These are phyloP conservation scores for Drosophila nr. fundita DNA, from an alignment of 2,888 invertebrate genomes.

Conservation along the genomic window DNA sequence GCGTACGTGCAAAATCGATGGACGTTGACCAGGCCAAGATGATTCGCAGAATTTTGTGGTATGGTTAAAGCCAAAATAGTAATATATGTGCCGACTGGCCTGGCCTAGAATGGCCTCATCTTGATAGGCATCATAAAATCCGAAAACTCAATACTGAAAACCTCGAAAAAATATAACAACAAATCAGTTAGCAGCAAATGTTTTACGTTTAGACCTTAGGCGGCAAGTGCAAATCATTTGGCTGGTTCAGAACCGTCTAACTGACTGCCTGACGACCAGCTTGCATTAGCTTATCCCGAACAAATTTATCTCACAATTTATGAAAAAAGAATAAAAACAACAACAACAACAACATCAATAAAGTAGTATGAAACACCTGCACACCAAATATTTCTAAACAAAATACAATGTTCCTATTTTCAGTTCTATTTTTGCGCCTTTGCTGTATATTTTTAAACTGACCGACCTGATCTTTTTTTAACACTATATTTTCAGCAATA, in stretches of 20 bases:
- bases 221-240: constrained; percentile 73
- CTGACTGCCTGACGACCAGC: constrained; percentile 47
- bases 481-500: constrained; percentile 68
- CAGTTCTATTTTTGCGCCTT: constrained; percentile 51
- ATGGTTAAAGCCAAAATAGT: constrained; percentile 25
- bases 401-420: constrained; percentile 34
- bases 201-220: constrained; percentile 63
- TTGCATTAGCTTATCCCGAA: constrained; percentile 50
- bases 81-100: constrained; percentile 16
- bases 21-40: constrained; percentile 52
- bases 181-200: constrained; percentile 58
- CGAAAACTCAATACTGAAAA: constrained; percentile 33
- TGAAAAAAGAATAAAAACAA: constrained; percentile 11
- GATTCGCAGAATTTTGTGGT: constrained; percentile 58
- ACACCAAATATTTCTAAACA: constrained; percentile 60
- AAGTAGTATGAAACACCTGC: constrained; percentile 72
- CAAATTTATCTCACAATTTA: constrained; percentile 35
- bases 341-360: constrained; percentile 23
- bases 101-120: constrained; percentile 27
- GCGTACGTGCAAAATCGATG: constrained; percentile 58
- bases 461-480: constrained; percentile 65
- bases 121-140: constrained; percentile 67
- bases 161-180: constrained; percentile 33
- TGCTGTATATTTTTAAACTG: constrained; percentile 71
- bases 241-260: constrained; percentile 51